These are phyloP conservation scores for Peribatodes rhomboidaria DNA, from an alignment of 2,888 invertebrate genomes.

Conservation along the genomic window DNA sequence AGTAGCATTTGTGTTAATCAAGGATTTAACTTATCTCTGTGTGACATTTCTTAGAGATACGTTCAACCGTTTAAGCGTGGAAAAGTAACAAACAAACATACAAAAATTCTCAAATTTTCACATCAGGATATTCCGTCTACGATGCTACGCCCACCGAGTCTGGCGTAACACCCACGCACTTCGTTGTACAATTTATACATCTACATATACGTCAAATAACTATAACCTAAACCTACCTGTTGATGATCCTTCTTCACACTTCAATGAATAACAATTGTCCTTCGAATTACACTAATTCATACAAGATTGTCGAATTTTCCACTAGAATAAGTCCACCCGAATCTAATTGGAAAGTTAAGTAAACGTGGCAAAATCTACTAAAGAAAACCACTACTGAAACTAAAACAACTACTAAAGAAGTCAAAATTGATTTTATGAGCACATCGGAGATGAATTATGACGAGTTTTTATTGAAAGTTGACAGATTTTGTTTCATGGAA, in stretches of 20 bases:
- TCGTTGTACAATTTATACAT: constrained; percentile 45
- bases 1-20: too few relatives aligned
- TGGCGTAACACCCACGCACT: constrained; percentile 77
- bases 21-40: too few relatives aligned
- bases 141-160: constrained; percentile 76
- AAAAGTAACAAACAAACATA: too few relatives aligned
- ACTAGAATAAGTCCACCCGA: constrained; percentile 20
- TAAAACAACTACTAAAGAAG: constrained; percentile 54
- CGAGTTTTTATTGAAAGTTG: constrained; percentile 70
- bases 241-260: constrained; percentile 63
- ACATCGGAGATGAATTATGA: constrained; percentile 58
- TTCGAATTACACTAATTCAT: constrained; percentile 38
- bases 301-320: constrained; percentile 18
- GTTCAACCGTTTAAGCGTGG: too few relatives aligned
- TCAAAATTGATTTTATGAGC: constrained; percentile 48
- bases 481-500: constrained; percentile 68
- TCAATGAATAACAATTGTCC: constrained; percentile 46
- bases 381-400: constrained; percentile 52
- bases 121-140: constrained; percentile 63
- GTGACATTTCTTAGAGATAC: too few relatives aligned
- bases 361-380: constrained; percentile 32
- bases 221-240: constrained; percentile 73
- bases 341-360: constrained; percentile 33
- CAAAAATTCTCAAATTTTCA: too few relatives aligned
- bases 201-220: constrained; percentile 56